Base-by-base conservation (phyloP, 2,113 vertebrate genomes). In the Struthidea cinerea region DNA sequence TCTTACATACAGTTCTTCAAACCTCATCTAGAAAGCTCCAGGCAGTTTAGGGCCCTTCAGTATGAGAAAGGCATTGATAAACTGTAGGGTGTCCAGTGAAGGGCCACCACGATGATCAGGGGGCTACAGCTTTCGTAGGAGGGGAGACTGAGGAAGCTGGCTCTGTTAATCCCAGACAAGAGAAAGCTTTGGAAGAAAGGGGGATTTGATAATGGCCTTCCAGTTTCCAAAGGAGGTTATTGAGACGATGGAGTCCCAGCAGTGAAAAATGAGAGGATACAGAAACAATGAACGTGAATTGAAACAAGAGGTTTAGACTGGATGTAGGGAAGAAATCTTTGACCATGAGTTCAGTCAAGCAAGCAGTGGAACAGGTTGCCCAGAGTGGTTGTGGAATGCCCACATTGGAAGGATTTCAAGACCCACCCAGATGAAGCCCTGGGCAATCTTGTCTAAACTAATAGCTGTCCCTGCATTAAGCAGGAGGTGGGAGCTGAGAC, bases 41-140 rank as follows among this genome's bases (percentile, higher is more conserved):
- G 30, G 37, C 39, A 68, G 13, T 39, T 67, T 42, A 59, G 32
- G 53, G 13, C 9, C 49, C 28, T 69, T 59, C 39, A n/a, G 5
- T 32, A 28, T 11, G 65, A 69, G 53, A 55, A 71, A 50, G 49
- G 14, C 33, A 23, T 23, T 73, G 53, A 56, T 53, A 35, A 53
- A 57, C 23, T 41, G 37, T 35, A 24, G 19, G 69, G 23, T 44
- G 18, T 28, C 46, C 37, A 60, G 16, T 0, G 0, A 35, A 67
- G 56, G n/a, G 11, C 20, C 30, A 39, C 57, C 10, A 30, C 2
- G 1, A 23, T 52, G 28, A 8, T 35, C 14, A 22, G n/a, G 23
- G 33, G 16, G 9, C 37, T 75, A 22, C 81, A 49, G 42, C 16
- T 42, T 39, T 65, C 50, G 35, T 12, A 15, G 53, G 61, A 68